These are phyloP conservation scores for Melipona quadrifasciata DNA, from an alignment of 1,140 invertebrate species.

Conservation along the genomic window DNA sequence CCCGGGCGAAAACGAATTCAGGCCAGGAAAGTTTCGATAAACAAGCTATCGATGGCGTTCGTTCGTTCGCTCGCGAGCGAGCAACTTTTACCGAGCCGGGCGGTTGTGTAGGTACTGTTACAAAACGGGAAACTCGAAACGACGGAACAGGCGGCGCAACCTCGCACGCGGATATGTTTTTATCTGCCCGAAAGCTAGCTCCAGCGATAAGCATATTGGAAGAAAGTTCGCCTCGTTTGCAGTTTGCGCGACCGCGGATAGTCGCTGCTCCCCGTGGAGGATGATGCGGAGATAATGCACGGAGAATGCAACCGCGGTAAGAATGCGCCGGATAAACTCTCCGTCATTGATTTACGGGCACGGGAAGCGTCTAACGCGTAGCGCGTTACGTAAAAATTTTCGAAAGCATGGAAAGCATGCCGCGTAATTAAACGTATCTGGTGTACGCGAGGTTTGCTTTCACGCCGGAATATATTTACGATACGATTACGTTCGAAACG, in stretches of 20 bases:
- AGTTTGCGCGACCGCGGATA: neutral
- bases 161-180: neutral
- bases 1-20: neutral
- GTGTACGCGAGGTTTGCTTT: slow-evolving; percentile 12
- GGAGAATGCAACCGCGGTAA: neutral
- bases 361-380: too few relatives aligned
- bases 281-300: neutral
- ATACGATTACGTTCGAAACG: neutral
- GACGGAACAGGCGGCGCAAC: slow-evolving; percentile 3
- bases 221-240: slow-evolving; percentile 36
- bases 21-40: neutral
- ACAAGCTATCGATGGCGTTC: slow-evolving; percentile 14
- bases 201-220: slow-evolving; percentile 23
- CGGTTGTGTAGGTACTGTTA: neutral
- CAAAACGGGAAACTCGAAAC: slow-evolving; percentile 38
- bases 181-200: neutral
- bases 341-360: neutral
- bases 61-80: neutral
- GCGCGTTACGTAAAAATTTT: slow-evolving; percentile 23
- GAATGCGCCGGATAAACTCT: neutral
- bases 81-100: slow-evolving; percentile 24
- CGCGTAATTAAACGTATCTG: slow-evolving; percentile 7
- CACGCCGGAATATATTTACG: slow-evolving; percentile 28
- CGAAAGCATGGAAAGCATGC: slow-evolving; percentile 37
- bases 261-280: neutral